A percentile compares a stretch with the other conserved stretches of the same genome.
phyloP scores from a whole-genome alignment of 2,797 vertebrate species.

The Lophura swinhoii region DNA sequence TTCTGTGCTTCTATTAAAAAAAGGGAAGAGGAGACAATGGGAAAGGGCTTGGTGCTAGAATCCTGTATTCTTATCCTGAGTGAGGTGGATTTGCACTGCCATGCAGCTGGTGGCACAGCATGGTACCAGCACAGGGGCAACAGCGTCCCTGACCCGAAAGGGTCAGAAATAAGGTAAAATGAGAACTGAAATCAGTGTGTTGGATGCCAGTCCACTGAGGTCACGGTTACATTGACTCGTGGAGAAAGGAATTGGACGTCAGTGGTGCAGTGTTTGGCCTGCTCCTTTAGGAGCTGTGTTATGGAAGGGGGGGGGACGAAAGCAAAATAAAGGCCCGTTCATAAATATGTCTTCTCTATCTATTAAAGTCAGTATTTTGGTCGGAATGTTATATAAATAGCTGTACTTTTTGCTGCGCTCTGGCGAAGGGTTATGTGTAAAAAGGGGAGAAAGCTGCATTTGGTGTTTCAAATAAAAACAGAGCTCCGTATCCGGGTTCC shows the following conservation, averaged over 20 bases:
- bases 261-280: slow-evolving; percentile 30
- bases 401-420: background rate
- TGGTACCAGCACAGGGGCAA: accelerated
- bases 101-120: background rate
- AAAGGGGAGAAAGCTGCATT: slow-evolving; percentile 54
- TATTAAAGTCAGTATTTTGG: slow-evolving; percentile 60
- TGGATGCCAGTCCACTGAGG: slow-evolving; percentile 64
- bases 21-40: background rate
- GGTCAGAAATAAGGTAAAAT: slow-evolving; percentile 43
- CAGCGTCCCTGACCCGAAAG: background rate
- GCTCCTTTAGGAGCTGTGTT: slow-evolving; percentile 38
- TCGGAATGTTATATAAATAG: slow-evolving; percentile 37
- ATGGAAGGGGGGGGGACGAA: background rate
- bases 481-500: slow-evolving; percentile 35
- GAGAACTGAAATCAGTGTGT: slow-evolving; percentile 18
- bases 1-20: background rate
- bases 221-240: slow-evolving; percentile 56
- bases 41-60: background rate
- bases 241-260: slow-evolving; percentile 16
- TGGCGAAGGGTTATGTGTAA: slow-evolving; percentile 6
- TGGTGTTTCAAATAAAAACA: slow-evolving; percentile 61
- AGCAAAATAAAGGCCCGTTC: slow-evolving; percentile 19
- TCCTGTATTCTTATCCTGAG: background rate
- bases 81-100: background rate
- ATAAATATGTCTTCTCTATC: slow-evolving; percentile 31